Conservation (phyloP, 2,797 vertebrate species). For the Gymnopithys bicolor region DNA sequence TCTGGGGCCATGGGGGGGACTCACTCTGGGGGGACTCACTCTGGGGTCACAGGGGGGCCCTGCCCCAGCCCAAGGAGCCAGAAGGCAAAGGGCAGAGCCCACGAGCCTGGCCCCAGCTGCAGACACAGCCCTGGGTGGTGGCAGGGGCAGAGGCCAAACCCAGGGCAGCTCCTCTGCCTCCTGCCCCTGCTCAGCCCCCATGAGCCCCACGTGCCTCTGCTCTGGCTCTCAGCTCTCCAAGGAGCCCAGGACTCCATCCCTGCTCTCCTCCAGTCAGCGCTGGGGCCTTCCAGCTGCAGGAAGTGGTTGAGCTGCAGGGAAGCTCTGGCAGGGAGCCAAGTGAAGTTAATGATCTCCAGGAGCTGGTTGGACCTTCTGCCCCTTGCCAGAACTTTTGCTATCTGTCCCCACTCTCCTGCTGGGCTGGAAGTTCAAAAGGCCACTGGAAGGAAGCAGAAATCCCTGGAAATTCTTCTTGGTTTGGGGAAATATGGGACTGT, state of each 20-base stretch:
- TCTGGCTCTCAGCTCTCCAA: neutral
- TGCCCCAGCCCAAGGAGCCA: neutral
- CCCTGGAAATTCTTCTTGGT: neutral
- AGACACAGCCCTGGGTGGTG: neutral
- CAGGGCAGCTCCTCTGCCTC: neutral
- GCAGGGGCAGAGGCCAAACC: neutral
- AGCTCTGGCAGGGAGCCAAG: neutral
- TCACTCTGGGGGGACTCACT: too few relatives aligned
- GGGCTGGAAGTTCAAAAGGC: neutral
- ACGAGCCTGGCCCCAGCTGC: neutral
- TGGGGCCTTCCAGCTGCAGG: neutral
- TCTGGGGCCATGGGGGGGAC: neutral
- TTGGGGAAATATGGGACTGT: neutral
- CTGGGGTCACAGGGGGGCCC: neutral
- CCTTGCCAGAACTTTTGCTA: neutral
- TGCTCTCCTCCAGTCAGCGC: neutral
- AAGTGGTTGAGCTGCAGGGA: neutral
- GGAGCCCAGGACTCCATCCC: neutral
- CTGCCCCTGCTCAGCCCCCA: neutral
- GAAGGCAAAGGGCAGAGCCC: neutral
- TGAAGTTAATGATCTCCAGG: slow-evolving; percentile 59
- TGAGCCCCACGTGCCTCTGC: neutral
- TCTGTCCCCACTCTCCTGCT: neutral
- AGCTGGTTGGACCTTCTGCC: neutral
- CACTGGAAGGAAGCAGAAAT: slow-evolving; percentile 15